Evolutionary conservation across 35 echinoderm and acorn worm species (phyloP).

Genomic region (Hemicentrotus pulcherrimus): DNA sequence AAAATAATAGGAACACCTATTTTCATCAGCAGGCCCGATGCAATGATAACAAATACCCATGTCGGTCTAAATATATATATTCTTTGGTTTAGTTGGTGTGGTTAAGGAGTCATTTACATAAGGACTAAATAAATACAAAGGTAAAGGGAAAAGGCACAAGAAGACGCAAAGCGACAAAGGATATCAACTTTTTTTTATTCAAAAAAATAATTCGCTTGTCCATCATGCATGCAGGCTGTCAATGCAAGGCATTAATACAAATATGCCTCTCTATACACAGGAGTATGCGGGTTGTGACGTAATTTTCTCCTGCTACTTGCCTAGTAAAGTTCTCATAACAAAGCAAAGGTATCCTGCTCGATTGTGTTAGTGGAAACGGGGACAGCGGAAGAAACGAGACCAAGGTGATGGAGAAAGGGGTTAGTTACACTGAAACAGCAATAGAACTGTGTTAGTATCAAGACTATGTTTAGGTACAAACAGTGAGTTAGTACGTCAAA

Average conservation of each 20-base stretch:
- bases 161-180: not conserved
- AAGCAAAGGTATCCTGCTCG: conserved; percentile 37
- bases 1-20: too few relatives aligned
- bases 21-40: too few relatives aligned
- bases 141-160: not conserved
- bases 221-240: not conserved
- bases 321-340: conserved; percentile 50
- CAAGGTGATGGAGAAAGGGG: conserved; percentile 24
- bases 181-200: not conserved
- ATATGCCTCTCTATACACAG: not conserved
- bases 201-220: not conserved
- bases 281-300: not conserved
- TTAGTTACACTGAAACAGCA: conserved; percentile 41
- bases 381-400: conserved; percentile 26
- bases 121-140: not conserved
- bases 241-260: not conserved
- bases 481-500: not conserved
- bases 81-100: not conserved
- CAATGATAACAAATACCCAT: too few relatives aligned
- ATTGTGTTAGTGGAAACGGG: conserved; percentile 43
- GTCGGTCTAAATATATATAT: too few relatives aligned
- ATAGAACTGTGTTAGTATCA: conserved; percentile 36
- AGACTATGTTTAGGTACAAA: not conserved
- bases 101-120: not conserved
- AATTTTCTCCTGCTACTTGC: conserved; percentile 40